Conservation (phyloP, 1,140 invertebrate species). For the Chrysopa pallens region DNA sequence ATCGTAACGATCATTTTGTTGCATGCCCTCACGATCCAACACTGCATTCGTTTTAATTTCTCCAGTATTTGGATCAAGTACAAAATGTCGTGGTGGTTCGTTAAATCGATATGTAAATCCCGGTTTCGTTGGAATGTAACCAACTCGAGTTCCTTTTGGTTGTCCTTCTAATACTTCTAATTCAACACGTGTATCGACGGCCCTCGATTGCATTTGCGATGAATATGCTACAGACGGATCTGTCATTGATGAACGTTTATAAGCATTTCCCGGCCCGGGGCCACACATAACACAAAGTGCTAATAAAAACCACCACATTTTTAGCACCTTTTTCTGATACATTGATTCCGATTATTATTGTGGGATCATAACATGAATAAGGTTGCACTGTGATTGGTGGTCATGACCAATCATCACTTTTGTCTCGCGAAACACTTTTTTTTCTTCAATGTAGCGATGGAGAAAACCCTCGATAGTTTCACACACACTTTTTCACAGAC, state of each 20-base stretch:
- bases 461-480: not conserved
- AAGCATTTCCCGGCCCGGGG: not conserved
- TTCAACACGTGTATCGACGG: constrained; percentile 68
- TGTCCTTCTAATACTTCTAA: constrained; percentile 71
- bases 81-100: constrained; percentile 69
- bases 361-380: constrained; percentile 6
- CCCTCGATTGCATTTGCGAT: constrained; percentile 65
- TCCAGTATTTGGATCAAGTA: constrained; percentile 58
- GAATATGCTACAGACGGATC: constrained; percentile 18
- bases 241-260: constrained; percentile 19
- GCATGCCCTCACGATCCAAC: constrained; percentile 61
- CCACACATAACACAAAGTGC: constrained; percentile 8
- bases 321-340: constrained; percentile 14
- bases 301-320: constrained; percentile 24
- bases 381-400: not conserved
- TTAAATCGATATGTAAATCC: constrained; percentile 85
- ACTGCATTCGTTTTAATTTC: constrained; percentile 64
- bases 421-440: not conserved
- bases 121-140: constrained; percentile 66
- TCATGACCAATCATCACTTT: constrained; percentile 1
- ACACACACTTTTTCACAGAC: too few relatives aligned
- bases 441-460: not conserved
- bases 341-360: constrained; percentile 13
- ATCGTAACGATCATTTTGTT: constrained; percentile 58
- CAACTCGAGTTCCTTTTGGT: constrained; percentile 62